A percentile compares a stretch with the other conserved stretches of the same genome.
Evolutionary conservation across 2,113 vertebrate genomes (phyloP).

Genomic region (Eulacestoma nigropectus): DNA sequence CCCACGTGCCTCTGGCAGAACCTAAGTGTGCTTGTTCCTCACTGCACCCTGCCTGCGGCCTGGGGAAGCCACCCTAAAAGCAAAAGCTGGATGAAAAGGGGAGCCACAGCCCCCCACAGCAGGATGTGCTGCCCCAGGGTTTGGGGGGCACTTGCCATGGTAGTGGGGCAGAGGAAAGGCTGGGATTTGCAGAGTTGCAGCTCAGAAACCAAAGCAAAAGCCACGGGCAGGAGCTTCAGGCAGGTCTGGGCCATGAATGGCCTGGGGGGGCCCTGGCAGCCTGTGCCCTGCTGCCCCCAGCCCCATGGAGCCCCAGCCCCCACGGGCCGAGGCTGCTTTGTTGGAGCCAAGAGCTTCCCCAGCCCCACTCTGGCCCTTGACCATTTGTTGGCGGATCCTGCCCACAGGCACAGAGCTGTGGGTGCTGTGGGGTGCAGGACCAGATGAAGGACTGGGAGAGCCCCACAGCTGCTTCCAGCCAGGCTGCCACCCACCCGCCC

Average conservation of each 20-base stretch:
- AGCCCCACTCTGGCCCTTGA: fast-evolving
- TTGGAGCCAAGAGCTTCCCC: not conserved
- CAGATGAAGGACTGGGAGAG: not conserved
- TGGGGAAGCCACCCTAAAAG: not conserved
- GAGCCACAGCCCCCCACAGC: not conserved
- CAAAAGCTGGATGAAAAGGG: not conserved
- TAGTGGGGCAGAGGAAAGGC: not conserved
- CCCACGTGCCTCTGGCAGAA: not conserved
- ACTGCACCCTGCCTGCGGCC: not conserved
- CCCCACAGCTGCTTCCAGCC: fast-evolving
- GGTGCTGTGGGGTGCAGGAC: not conserved
- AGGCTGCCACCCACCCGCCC: not conserved
- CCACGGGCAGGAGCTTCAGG: not conserved
- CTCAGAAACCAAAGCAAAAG: not conserved
- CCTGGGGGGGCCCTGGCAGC: not conserved
- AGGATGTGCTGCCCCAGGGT: not conserved
- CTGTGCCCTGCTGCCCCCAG: not conserved
- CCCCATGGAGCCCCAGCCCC: not conserved
- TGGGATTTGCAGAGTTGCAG: not conserved
- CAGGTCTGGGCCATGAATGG: not conserved
- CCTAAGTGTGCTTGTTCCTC: not conserved
- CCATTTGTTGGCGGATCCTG: fast-evolving
- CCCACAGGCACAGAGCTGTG: not conserved
- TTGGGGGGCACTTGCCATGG: not conserved
- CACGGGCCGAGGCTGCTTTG: not conserved